phyloP scores from a whole-genome alignment of 2,888 invertebrate species.

The Cataglyphis livida region DNA sequence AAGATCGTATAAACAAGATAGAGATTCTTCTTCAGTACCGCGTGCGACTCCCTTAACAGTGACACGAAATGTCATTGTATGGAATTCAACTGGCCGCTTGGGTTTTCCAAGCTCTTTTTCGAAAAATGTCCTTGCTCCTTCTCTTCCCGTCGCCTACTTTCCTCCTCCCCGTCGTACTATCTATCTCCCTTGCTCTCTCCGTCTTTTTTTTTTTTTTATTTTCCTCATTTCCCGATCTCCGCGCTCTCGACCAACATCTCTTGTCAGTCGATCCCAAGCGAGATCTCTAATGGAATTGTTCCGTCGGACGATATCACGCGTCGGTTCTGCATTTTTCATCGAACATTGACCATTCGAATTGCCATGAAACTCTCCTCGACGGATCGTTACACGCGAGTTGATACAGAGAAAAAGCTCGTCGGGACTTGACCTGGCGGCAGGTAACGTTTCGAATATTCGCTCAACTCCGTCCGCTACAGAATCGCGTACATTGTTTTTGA shows the following conservation, averaged over 20 bases:
- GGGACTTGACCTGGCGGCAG: conserved; percentile 26
- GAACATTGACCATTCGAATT: conserved; percentile 68
- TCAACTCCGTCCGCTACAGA: conserved; percentile 25
- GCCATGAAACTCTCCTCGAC: conserved; percentile 54
- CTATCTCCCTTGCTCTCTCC: neutral
- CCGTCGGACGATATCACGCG: conserved; percentile 71
- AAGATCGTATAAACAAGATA: neutral
- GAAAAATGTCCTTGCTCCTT: conserved; percentile 52
- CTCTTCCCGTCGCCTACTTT: neutral
- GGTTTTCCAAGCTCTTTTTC: conserved; percentile 54
- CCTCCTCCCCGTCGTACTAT: neutral
- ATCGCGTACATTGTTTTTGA: conserved; percentile 38
- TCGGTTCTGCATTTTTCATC: conserved; percentile 74
- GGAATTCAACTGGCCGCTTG: conserved; percentile 57
- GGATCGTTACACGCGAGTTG: conserved; percentile 52
- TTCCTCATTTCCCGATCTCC: conserved; percentile 50
- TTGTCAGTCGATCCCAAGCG: conserved; percentile 73
- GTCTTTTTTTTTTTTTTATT: conserved; percentile 53
- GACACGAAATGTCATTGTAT: conserved; percentile 57
- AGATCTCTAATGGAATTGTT: conserved; percentile 76
- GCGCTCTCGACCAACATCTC: conserved; percentile 63
- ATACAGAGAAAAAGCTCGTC: conserved; percentile 56
- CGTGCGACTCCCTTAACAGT: conserved; percentile 39
- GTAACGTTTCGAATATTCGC: conserved; percentile 48
- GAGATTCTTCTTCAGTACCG: conserved; percentile 40